These are phyloP conservation scores for Drosophila parthenogenetica DNA, from an alignment of 2,888 invertebrate genomes.

Conservation along the genomic window DNA sequence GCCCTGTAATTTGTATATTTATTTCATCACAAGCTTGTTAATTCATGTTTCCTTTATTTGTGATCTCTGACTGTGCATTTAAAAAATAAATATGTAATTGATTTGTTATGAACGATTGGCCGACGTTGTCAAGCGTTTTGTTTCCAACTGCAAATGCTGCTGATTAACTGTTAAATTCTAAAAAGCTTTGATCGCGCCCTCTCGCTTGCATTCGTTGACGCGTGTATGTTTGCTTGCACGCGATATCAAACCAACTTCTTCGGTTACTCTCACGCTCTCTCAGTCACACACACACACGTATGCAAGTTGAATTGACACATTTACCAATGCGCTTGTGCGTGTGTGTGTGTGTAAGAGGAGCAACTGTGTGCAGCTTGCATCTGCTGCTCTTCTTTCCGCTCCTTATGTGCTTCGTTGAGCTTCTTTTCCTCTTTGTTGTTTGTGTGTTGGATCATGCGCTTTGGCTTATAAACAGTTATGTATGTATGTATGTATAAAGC, in stretches of 20 bases:
- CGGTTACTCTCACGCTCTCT: conserved; percentile 37
- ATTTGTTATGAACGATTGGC: conserved; percentile 52
- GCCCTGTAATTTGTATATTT: conserved; percentile 50
- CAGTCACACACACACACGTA: conserved; percentile 14
- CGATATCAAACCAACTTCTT: conserved; percentile 54
- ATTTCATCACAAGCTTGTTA: conserved; percentile 64
- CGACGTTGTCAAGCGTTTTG: conserved; percentile 54
- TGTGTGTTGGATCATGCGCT: conserved; percentile 65
- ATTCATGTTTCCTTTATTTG: conserved; percentile 15
- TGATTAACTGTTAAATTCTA: conserved; percentile 68
- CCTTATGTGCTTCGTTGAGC: conserved; percentile 37
- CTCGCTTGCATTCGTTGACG: conserved; percentile 41
- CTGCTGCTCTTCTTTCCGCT: conserved; percentile 10
- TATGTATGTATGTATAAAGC: conserved; percentile 36
- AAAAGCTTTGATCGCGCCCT: conserved; percentile 30
- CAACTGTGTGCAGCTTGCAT: conserved; percentile 34
- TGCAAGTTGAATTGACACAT: conserved; percentile 60
- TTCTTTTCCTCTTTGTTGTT: conserved; percentile 43
- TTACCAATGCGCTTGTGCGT: conserved; percentile 31
- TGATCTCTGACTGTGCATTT: conserved; percentile 33
- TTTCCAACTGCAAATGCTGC: conserved; percentile 57
- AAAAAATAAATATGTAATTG: conserved; percentile 33
- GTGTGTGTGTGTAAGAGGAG: conserved; percentile 38
- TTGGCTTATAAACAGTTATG: conserved; percentile 67
- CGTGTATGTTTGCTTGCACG: conserved; percentile 39